Base-by-base conservation (phyloP, 1,140 invertebrate genomes). In the Papilio helenus region DNA sequence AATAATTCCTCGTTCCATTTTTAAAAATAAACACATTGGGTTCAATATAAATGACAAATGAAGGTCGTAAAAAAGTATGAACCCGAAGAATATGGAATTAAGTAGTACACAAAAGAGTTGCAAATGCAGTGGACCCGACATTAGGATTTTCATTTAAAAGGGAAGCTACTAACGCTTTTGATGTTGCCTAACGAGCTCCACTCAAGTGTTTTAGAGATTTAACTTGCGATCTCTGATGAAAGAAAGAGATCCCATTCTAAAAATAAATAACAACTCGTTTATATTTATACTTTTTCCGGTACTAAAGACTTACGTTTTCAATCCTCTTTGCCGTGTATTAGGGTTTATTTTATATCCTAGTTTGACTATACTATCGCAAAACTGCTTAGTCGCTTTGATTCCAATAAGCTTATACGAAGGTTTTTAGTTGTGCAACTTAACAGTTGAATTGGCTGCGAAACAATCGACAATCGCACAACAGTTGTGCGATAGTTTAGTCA, bases 101-200 rank as follows among this genome's bases (percentile, higher is more conserved):
- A 65, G 34, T 61, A 44, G 42, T 65, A 65, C n/a, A 61, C 76
- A 77, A 61, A 76, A 77, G 51, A 77, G 51, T 77, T 65, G 51
- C 55, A 65, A 65, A 77, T 77, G 55, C 55, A 77, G 23, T 26
- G 42, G 39, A n/a, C 9, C 55, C 34, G n/a, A 77, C 55, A 58
- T 76, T 55, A 76, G 55, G 76, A 77, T 77, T 61, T 68, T 61
- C 76, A 44, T 77, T 77, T 65, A 65, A 65, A 77, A 77, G 55
- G 39, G 18, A 44, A 77, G 51, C 76, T 65, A 44, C 55, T 77
- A 65, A 77, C 58, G 29, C 76, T 77, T 76, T 77, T 77, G 76
- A 77, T 77, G 34, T 77, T 65, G 34, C 76, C 76, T 77, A 77
- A 65, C 76, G 76, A 77, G 76, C 76, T 65, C 76, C 34, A 77